A percentile compares a stretch with the other conserved stretches of the same genome.
Evolutionary conservation across 2,113 vertebrate species (phyloP).

Genomic region (Hystrix brachyura): DNA sequence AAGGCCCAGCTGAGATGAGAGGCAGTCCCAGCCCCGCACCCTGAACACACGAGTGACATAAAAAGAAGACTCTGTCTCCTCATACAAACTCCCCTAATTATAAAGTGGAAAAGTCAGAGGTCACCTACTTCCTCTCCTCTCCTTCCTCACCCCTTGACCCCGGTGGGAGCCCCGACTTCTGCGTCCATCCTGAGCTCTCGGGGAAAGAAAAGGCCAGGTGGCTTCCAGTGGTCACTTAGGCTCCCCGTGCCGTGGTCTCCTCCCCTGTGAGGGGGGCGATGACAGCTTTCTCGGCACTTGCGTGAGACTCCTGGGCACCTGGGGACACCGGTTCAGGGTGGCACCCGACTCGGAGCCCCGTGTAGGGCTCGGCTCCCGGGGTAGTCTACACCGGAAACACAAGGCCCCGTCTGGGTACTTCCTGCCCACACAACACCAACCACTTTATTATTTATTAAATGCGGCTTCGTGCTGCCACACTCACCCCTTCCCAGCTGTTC

Average conservation of each 20-base stretch:
- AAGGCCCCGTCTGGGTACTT: background rate
- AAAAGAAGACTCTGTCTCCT: background rate
- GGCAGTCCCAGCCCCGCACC: background rate
- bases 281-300: background rate
- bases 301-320: background rate
- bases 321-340: background rate
- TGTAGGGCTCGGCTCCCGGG: background rate
- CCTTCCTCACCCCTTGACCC: background rate
- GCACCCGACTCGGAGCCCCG: background rate
- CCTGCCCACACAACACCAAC: background rate
- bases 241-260: slow-evolving; percentile 4
- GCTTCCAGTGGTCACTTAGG: background rate
- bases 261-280: background rate
- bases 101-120: background rate
- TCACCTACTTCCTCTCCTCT: background rate
- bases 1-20: background rate
- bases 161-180: background rate
- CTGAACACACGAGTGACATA: background rate
- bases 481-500: slow-evolving; percentile 39
- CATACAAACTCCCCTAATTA: background rate
- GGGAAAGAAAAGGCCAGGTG: background rate
- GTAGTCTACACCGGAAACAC: background rate
- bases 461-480: background rate
- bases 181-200: background rate
- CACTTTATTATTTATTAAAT: slow-evolving; percentile 51